These are phyloP conservation scores for Orius insidiosus DNA, from an alignment of 1,140 invertebrate species.

Conservation along the genomic window DNA sequence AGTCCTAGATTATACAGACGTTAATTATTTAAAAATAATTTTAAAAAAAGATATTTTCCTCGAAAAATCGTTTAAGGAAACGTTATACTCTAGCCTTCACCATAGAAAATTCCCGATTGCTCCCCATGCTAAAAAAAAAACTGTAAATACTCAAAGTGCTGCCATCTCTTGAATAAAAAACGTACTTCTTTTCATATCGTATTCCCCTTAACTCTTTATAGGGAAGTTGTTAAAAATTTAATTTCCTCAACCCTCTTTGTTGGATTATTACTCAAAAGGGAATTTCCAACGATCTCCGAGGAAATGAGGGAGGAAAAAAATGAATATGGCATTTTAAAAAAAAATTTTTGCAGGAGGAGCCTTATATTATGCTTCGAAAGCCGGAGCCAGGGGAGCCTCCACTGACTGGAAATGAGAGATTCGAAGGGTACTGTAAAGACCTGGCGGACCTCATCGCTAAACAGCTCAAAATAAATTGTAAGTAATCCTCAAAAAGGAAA, in stretches of 20 bases:
- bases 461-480: constrained; percentile 69
- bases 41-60: no score
- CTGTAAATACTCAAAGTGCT: no score
- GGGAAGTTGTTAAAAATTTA: no score
- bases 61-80: no score
- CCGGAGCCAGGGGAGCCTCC: constrained; percentile 42
- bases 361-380: constrained; percentile 65
- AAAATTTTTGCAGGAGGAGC: constrained; percentile 49
- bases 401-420: constrained; percentile 62
- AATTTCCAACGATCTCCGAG: background rate
- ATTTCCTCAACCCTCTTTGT: background rate
- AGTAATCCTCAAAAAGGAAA: constrained; percentile 26
- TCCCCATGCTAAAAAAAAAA: no score
- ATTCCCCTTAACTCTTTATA: no score
- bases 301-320: constrained; percentile 2
- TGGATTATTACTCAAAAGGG: background rate
- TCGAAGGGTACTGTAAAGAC: constrained; percentile 89
- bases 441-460: constrained; percentile 66
- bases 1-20: no score
- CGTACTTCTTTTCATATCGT: no score
- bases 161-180: no score
- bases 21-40: no score
- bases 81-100: no score
- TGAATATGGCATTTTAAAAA: background rate
- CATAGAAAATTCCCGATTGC: no score